Evolutionary conservation across 2,113 vertebrate genomes (phyloP).

Genomic region (Python bivittatus): DNA sequence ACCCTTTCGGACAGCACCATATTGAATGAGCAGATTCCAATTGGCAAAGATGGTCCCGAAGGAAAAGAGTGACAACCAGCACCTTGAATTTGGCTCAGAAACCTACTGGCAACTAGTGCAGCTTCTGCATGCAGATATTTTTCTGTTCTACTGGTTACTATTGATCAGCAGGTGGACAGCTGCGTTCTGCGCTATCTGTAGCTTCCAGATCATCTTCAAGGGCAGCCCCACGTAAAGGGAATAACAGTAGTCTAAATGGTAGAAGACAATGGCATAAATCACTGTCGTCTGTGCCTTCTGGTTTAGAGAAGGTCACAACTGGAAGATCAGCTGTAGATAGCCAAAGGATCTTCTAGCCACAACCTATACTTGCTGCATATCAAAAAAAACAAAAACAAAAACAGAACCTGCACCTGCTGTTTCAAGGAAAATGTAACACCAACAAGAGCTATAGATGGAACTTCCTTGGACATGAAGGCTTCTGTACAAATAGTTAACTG

Average conservation of each 20-base stretch:
- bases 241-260: not conserved
- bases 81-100: not conserved
- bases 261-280: not conserved
- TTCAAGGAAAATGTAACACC: not conserved
- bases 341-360: not conserved
- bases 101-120: not conserved
- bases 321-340: not conserved
- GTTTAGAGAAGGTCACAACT: too few relatives aligned
- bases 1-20: not conserved
- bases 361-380: not conserved
- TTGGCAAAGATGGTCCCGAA: not conserved
- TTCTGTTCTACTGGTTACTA: not conserved
- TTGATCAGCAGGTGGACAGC: not conserved
- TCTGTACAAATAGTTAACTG: not conserved
- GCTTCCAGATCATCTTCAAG: not conserved
- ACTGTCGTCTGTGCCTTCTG: not conserved
- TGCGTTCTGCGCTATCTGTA: not conserved
- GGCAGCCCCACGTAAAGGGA: not conserved
- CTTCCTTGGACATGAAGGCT: not conserved
- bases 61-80: not conserved
- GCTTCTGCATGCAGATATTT: not conserved
- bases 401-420: not conserved
- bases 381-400: too few relatives aligned
- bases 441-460: not conserved
- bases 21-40: not conserved